Percentiles rank a stretch among this genome's conserved stretches.
Evolutionary conservation across 2,888 invertebrate species (phyloP).

Genomic region (Pinctada fucata): DNA sequence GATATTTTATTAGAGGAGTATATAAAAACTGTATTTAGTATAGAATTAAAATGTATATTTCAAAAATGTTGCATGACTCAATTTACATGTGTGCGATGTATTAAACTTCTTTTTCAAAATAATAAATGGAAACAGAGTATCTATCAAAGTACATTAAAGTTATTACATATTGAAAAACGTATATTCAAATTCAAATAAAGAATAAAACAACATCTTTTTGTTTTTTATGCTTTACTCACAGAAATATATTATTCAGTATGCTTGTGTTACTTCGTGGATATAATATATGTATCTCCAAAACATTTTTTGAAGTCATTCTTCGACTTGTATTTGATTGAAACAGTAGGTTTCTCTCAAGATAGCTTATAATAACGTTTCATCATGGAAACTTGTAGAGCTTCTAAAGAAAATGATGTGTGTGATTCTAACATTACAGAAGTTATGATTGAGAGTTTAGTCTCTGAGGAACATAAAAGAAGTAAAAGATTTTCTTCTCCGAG

Average conservation of each 20-base stretch:
- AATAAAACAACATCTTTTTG: background rate
- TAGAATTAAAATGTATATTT: background rate
- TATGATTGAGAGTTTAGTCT: too few relatives aligned
- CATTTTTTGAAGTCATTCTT: background rate
- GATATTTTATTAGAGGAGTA: background rate
- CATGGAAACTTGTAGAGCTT: too few relatives aligned
- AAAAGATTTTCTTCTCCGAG: too few relatives aligned
- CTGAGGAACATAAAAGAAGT: too few relatives aligned
- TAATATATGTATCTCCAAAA: too few relatives aligned
- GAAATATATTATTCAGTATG: background rate
- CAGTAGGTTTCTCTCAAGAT: background rate
- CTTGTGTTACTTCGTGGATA: too few relatives aligned
- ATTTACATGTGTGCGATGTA: background rate
- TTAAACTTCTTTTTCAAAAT: background rate
- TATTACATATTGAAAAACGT: background rate
- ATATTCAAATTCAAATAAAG: too few relatives aligned
- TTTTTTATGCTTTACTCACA: background rate
- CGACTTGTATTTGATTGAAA: background rate
- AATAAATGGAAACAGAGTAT: background rate
- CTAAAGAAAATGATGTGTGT: too few relatives aligned
- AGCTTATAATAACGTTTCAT: background rate
- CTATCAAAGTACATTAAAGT: background rate
- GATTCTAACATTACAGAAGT: too few relatives aligned
- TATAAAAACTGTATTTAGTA: background rate
- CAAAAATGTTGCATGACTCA: background rate